Conservation (phyloP, 2,797 vertebrate species). For the Anguilla marmorata region DNA sequence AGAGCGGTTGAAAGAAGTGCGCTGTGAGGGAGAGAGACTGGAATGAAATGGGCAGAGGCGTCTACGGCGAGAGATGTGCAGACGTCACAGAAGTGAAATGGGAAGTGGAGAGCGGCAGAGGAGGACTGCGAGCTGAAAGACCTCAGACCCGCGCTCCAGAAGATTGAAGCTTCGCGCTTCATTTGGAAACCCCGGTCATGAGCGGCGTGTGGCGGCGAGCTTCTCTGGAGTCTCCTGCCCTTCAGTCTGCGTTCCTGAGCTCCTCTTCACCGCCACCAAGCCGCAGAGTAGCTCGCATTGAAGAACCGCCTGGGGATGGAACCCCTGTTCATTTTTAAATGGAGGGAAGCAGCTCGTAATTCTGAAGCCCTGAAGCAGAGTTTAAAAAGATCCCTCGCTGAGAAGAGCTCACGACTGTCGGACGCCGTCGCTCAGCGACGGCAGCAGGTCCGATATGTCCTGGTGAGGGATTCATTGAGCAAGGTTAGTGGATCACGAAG, state of each 20-base stretch:
- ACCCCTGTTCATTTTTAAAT: not conserved
- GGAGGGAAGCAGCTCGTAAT: not conserved
- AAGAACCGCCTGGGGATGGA: not conserved
- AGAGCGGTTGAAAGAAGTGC: conserved; percentile 10
- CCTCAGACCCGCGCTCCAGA: not conserved
- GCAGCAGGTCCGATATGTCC: too few species aligned
- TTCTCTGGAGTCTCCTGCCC: not conserved
- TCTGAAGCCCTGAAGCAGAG: not conserved
- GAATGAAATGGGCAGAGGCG: conserved; percentile 25
- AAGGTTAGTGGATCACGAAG: not conserved
- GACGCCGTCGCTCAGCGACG: not conserved
- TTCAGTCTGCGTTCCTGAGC: not conserved
- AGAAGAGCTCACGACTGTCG: not conserved
- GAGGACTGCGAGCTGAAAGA: too few species aligned
- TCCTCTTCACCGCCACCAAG: not conserved
- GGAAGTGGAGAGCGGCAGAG: too few species aligned
- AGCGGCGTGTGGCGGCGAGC: not conserved
- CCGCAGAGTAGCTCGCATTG: not conserved
- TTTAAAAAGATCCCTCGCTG: not conserved
- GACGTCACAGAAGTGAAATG: not conserved
- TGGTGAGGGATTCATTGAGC: too few species aligned
- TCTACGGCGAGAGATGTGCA: not conserved
- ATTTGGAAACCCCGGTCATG: not conserved
- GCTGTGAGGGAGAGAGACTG: not conserved
- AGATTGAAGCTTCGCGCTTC: not conserved